These are phyloP conservation scores for Epicampocera succincta DNA, from an alignment of 2,888 invertebrate genomes.

Conservation along the genomic window DNA sequence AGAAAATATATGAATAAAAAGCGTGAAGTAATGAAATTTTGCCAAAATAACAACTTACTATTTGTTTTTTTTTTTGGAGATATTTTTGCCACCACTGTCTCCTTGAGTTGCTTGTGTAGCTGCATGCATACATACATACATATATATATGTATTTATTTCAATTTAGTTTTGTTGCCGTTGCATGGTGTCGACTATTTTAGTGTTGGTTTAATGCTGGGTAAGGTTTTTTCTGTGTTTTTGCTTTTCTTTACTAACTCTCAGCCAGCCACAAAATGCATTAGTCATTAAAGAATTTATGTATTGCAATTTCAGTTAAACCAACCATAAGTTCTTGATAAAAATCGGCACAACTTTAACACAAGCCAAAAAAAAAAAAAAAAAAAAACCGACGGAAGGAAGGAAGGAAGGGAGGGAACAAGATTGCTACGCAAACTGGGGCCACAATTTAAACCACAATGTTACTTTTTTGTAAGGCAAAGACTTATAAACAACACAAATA, in stretches of 20 bases:
- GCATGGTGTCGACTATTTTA: background rate
- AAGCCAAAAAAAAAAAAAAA: constrained; percentile 12
- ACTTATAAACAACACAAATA: too few species aligned
- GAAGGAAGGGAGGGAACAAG: background rate
- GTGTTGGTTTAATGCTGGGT: constrained; percentile 24
- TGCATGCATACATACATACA: too few species aligned
- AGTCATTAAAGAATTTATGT: constrained; percentile 62
- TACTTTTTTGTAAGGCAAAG: background rate
- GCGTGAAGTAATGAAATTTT: too few species aligned
- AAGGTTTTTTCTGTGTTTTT: background rate
- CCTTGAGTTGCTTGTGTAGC: background rate
- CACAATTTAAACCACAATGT: constrained; percentile 32
- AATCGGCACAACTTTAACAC: constrained; percentile 32
- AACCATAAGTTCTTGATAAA: constrained; percentile 55
- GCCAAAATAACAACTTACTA: too few species aligned
- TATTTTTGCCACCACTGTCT: too few species aligned
- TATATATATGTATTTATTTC: background rate
- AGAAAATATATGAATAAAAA: too few species aligned
- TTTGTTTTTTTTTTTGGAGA: too few species aligned
- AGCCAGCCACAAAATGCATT: constrained; percentile 33
- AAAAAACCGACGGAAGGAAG: background rate
- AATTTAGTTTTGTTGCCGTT: constrained; percentile 4
- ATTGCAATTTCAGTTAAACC: constrained; percentile 53
- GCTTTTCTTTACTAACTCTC: constrained; percentile 6
- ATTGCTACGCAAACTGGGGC: background rate